Evolutionary conservation across 2,113 vertebrate species (phyloP).

Genomic region (Cryptotis parvus): DNA sequence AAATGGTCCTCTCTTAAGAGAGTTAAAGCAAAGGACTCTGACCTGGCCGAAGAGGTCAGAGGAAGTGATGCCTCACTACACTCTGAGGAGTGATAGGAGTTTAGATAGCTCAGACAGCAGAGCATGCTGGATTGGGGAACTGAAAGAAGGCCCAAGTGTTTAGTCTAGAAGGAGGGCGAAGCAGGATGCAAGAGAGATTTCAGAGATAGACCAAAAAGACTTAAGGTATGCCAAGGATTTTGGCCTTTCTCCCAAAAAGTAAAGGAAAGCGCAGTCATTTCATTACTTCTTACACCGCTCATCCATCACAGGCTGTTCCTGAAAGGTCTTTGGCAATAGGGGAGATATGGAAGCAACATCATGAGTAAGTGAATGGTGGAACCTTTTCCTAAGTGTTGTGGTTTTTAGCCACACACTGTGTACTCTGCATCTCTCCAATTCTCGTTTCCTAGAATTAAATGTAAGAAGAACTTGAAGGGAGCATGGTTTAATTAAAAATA

Average conservation of each 20-base stretch:
- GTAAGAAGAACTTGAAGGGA: background rate
- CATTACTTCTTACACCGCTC: slow-evolving; percentile 46
- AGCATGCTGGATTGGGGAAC: slow-evolving; percentile 50
- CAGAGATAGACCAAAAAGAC: slow-evolving; percentile 17
- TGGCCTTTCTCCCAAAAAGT: slow-evolving; percentile 71
- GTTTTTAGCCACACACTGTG: slow-evolving; percentile 59
- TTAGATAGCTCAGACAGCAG: background rate
- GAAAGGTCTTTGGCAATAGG: slow-evolving; percentile 68
- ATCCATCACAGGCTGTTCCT: slow-evolving; percentile 66
- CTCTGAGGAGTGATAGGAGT: background rate
- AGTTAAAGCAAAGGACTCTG: slow-evolving; percentile 31
- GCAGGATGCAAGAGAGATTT: background rate
- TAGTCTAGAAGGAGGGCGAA: slow-evolving; percentile 8
- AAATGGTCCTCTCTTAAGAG: background rate
- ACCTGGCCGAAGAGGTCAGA: slow-evolving; percentile 18
- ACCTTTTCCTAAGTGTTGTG: slow-evolving; percentile 39
- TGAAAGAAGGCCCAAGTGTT: slow-evolving; percentile 44
- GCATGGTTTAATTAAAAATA: background rate
- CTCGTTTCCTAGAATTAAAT: slow-evolving; percentile 39
- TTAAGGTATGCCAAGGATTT: background rate
- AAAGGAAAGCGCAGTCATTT: slow-evolving; percentile 46
- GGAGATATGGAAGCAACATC: background rate
- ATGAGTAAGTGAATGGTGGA: background rate
- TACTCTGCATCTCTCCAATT: background rate
- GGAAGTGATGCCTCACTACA: slow-evolving; percentile 54